These are phyloP conservation scores for Sebastes matsubarae DNA, from an alignment of 2,797 vertebrate genomes.

Conservation along the genomic window DNA sequence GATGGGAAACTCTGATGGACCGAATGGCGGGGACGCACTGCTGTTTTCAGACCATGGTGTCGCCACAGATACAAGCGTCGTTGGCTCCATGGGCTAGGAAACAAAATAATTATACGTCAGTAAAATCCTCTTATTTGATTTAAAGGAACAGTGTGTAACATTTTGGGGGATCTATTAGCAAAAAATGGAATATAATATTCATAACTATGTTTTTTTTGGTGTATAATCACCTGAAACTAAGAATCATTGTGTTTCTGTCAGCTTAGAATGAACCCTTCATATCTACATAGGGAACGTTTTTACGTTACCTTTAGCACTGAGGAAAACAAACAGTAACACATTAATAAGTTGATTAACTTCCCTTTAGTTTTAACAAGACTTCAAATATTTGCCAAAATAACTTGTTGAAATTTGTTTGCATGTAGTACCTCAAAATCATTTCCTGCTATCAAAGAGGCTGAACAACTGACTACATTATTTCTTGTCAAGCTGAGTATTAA, in stretches of 20 bases:
- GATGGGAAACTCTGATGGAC: background rate
- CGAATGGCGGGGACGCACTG: conserved; percentile 1
- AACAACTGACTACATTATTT: background rate
- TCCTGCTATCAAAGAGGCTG: background rate
- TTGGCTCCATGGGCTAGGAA: conserved; percentile 54
- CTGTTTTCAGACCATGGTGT: conserved; percentile 51
- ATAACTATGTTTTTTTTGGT: too few relatives aligned
- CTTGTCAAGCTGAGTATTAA: background rate
- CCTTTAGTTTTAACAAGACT: background rate
- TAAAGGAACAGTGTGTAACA: too few relatives aligned
- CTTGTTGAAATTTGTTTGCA: background rate
- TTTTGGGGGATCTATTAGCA: too few relatives aligned
- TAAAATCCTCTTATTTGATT: background rate
- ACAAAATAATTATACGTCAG: background rate
- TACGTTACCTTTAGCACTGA: background rate
- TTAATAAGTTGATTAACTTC: background rate
- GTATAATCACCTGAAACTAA: too few relatives aligned
- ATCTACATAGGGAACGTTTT: too few relatives aligned
- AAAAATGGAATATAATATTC: too few relatives aligned
- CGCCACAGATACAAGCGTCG: background rate
- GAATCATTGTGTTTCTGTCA: too few relatives aligned
- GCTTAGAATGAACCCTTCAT: too few relatives aligned
- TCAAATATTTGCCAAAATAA: background rate
- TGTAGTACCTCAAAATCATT: background rate
- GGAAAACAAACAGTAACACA: background rate